Base-by-base conservation (phyloP, 1,140 invertebrate species). In the Drosophila kepulauana region DNA sequence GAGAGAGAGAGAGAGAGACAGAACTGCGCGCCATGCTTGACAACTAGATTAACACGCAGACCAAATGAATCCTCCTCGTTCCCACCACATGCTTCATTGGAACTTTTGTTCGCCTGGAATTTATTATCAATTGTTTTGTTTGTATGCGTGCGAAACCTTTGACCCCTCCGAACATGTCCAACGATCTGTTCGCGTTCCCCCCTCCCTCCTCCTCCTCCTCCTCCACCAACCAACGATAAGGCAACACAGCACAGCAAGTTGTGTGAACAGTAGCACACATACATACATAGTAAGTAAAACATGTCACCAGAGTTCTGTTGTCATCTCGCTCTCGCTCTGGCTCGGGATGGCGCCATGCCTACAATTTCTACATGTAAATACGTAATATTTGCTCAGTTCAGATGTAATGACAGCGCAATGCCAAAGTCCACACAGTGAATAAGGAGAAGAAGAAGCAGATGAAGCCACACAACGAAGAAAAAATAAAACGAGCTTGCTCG, bases 301-400 rank as follows among this genome's bases (percentile, higher is more conserved):
- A 61, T 73, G 64, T 73, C 70, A 73, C 41, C 45, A 57, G 43
- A 35, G 35, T 49, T 28, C 13, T 52, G 20, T 25, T 25, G 20
- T 25, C 20, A 25, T 25, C 20, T 25, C 20, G 20, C 57, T n/a
- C 30, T 51, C 20, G 10, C 35, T 38, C 30, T 7, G 7, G 10
- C 35, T 38, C 35, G 33, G 7, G 35, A 61, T 69, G 66, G 69
- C 69, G 69, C 69, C 69, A 71, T 65, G 52, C 58, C 43, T 11
- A 59, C 20, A 15, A 63, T 51, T 35, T 38, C 30, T 49, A 15
- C 28, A 54, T 54, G 30, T 33, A 54, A 41, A 11, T 51, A 82
- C 80, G 80, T 82, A 82, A 79, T 72, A 45, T 62, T 65, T 43
- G n/a, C 62, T 49, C 45, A 68, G 74, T 49, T 49, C 62, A 25